Evolutionary conservation across 2,797 vertebrate species (phyloP), one percentile per base, ranked within the genome.

Genomic region (Myotis planiceps): DNA sequence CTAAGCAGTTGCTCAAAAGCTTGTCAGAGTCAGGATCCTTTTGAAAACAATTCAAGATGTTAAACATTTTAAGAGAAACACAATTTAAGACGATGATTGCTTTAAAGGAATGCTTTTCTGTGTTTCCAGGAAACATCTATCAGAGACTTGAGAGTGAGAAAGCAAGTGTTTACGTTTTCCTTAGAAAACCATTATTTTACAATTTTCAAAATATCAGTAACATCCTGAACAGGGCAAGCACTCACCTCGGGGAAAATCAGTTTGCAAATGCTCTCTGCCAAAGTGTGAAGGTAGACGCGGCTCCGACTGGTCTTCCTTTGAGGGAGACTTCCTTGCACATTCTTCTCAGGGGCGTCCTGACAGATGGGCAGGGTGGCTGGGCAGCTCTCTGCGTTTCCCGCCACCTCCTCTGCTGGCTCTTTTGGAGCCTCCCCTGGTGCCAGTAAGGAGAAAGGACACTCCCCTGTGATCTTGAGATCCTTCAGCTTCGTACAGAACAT

Each of bases 401-500:
- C 91, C 96, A 97, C 97, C 93, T 99, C 99, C 90, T 98, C 98
- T n/a, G 99, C 98, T 66, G 98, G 98, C 96, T 99, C 99, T 88
- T 98, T 98, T 6, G 98, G 98, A 95, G 98, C 98, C 94, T 98
- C 98, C 76, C 98, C 98, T 88, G 98, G 98, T 90, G 98, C 98
- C 97, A 99, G 96, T 97, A 99, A 98, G 95, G 99, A 99, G 98
- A 99, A 99, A 9, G 99, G 99, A 96, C 99, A 99, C 82, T 99
- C 99, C 95, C 99, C 99, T 60, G 99, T 99, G 96, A 99, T 99
- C 97, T 99, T 99, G 97, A 99, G 98, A 63, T 99, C 99, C 98
- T 99, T 99, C 97, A 99, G 98, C 99, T 99, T 99, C 65, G 99
- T 99, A 98, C 99, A 99, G 98, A 99, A 99, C 99, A 99, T 99